Evolutionary conservation across 1,140 invertebrate genomes (phyloP).

Genomic region (Philopotamus ludificatus): DNA sequence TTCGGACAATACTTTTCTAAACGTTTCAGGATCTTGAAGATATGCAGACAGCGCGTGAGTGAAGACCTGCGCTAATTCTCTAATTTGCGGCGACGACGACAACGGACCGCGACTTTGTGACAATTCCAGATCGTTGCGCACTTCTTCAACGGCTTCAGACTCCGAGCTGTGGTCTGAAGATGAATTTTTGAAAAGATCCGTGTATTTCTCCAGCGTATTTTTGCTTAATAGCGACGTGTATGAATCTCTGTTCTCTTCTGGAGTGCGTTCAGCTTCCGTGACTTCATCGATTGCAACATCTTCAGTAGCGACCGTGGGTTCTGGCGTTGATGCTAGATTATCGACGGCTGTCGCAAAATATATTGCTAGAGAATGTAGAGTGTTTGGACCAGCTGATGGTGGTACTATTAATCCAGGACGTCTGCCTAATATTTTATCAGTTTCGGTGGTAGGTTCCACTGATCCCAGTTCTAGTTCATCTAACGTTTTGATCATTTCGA

Average conservation of each 20-base stretch:
- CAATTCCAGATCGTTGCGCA: constrained; percentile 59
- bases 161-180: constrained; percentile 46
- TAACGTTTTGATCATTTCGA: constrained; percentile 52
- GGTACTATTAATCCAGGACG: constrained; percentile 64
- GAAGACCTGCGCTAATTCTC: constrained; percentile 78
- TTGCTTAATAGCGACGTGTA: constrained; percentile 56
- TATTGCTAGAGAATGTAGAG: constrained; percentile 72
- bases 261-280: constrained; percentile 46
- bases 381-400: constrained; percentile 69
- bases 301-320: constrained; percentile 36
- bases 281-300: constrained; percentile 42
- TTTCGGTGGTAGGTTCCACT: constrained; percentile 31
- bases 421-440: constrained; percentile 50
- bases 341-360: constrained; percentile 73
- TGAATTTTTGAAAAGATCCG: constrained; percentile 55
- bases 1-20: constrained; percentile 70
- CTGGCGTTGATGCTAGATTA: constrained; percentile 49
- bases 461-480: constrained; percentile 43
- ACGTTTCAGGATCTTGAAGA: constrained; percentile 74
- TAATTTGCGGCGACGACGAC: constrained; percentile 63
- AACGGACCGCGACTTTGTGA: constrained; percentile 63
- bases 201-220: constrained; percentile 61
- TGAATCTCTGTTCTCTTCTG: constrained; percentile 48
- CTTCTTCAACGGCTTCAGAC: constrained; percentile 45
- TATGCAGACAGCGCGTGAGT: constrained; percentile 78